Conservation (phyloP, 35 echinoderm and acorn worm genomes). For the Diadema setosum region DNA sequence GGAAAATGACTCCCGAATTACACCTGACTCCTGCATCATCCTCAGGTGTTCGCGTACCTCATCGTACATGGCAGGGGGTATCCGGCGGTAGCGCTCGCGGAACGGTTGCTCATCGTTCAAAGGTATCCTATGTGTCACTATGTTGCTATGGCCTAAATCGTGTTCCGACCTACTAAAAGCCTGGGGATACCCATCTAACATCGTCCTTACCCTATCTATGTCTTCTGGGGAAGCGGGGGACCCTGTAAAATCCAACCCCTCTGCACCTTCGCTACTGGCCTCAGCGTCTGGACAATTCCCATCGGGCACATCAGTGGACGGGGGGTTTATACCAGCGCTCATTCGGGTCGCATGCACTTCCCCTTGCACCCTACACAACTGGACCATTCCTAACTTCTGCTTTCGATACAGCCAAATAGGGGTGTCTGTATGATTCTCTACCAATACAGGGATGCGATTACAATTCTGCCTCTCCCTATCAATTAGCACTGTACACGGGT, state of each 20-base stretch:
- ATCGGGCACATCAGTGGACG: no score
- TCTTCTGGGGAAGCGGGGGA: no score
- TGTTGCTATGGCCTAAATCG: background rate
- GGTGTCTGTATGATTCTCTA: background rate
- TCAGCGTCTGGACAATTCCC: no score
- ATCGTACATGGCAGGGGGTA: no score
- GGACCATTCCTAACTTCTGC: background rate
- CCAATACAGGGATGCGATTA: background rate
- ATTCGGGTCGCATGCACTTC: background rate
- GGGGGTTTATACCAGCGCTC: no score
- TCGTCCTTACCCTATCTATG: no score
- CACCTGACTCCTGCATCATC: no score
- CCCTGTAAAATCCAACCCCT: no score
- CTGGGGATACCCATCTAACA: no score
- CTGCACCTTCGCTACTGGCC: no score
- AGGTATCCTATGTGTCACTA: background rate
- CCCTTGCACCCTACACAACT: background rate
- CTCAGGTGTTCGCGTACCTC: no score
- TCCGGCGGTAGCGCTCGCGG: background rate
- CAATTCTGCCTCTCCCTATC: background rate
- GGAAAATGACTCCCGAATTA: no score
- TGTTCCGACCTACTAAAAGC: background rate
- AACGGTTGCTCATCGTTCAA: background rate
- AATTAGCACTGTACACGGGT: background rate
- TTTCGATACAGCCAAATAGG: background rate